Evolutionary conservation across 2,113 vertebrate species (phyloP).

Genomic region (Mystacornis crossleyi): DNA sequence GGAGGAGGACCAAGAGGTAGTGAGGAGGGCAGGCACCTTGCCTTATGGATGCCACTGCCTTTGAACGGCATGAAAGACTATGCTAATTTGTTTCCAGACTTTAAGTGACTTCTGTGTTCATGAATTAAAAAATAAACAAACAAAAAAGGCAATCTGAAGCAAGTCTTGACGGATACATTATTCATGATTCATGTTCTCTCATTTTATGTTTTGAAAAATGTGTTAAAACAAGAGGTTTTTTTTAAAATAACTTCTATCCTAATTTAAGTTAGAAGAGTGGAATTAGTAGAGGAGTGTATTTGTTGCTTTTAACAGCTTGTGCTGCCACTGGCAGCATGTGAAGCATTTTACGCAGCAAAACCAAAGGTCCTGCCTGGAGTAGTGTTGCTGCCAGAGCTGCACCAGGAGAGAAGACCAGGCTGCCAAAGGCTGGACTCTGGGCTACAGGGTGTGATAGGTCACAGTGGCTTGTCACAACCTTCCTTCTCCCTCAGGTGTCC

Average conservation of each 20-base stretch:
- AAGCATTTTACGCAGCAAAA: not conserved
- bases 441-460: not conserved
- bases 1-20: conserved; percentile 37
- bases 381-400: not conserved
- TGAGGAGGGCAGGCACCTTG: not conserved
- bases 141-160: conserved; percentile 51
- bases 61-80: not conserved
- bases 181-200: not conserved
- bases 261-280: not conserved
- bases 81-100: conserved; percentile 41
- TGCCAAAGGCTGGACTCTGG: not conserved
- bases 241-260: conserved; percentile 30
- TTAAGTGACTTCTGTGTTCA: conserved; percentile 41
- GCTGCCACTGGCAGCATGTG: not conserved
- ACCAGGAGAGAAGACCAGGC: not conserved
- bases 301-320: not conserved
- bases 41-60: not conserved
- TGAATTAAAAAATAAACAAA: conserved; percentile 55
- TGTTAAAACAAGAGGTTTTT: conserved; percentile 40
- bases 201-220: conserved; percentile 18
- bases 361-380: not conserved
- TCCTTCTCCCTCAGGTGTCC: not conserved
- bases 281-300: not conserved
- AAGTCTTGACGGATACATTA: conserved; percentile 9
- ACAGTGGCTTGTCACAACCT: not conserved